Evolutionary conservation across 2,888 invertebrate genomes (phyloP).

Genomic region (Pecten maximus): DNA sequence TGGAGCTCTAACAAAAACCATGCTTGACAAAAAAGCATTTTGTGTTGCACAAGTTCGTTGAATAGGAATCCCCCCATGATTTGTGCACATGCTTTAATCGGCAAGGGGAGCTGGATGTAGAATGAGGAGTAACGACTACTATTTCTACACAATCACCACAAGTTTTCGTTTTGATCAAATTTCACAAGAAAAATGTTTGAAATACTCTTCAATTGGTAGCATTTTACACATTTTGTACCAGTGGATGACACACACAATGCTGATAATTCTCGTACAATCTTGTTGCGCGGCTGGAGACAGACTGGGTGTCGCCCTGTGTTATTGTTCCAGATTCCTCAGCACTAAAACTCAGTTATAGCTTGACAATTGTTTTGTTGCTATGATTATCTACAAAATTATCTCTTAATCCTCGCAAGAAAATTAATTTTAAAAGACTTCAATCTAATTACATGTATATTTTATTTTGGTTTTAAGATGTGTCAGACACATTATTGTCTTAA

Average conservation of each 20-base stretch:
- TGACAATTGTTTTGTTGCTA: conserved; percentile 1
- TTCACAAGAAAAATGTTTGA: conserved; percentile 32
- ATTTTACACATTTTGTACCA: background rate
- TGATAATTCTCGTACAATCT: conserved; percentile 1
- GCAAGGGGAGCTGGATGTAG: background rate
- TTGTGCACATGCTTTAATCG: conserved; percentile 17
- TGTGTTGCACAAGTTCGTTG: background rate
- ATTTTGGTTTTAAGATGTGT: background rate
- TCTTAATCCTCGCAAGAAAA: background rate
- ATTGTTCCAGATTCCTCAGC: background rate
- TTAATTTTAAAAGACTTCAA: background rate
- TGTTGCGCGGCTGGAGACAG: conserved; percentile 1
- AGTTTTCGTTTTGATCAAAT: conserved; percentile 25
- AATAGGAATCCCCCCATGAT: background rate
- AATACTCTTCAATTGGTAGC: conserved; percentile 14
- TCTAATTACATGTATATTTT: background rate
- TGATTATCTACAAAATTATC: conserved; percentile 2
- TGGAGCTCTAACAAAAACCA: conserved; percentile 17
- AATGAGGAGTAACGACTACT: background rate
- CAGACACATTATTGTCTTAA: background rate
- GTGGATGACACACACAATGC: background rate
- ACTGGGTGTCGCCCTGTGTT: background rate
- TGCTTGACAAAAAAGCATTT: conserved; percentile 22
- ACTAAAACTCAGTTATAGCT: conserved; percentile 9
- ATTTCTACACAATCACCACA: background rate